Percentiles rank a stretch among this genome's conserved stretches.
Conservation (phyloP, 2,888 invertebrate species). For the Galerucella calmariensis region DNA sequence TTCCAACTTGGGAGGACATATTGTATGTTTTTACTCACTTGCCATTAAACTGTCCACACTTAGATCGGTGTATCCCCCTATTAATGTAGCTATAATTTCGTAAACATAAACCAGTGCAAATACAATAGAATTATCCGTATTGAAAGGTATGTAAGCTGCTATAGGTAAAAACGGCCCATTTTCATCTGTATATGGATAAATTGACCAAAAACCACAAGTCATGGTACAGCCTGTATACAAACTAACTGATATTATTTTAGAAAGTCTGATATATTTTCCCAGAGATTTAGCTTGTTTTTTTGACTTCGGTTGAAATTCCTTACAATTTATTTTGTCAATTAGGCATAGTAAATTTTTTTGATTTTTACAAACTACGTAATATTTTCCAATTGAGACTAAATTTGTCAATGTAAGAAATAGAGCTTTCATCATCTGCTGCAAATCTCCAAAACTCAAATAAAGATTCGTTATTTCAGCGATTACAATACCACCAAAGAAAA, state of each 20-base stretch:
- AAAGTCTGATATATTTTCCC: constrained; percentile 20
- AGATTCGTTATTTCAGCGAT: constrained; percentile 67
- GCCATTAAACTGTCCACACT: constrained; percentile 60
- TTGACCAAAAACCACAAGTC: constrained; percentile 57
- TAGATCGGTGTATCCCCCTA: constrained; percentile 67
- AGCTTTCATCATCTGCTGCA: constrained; percentile 53
- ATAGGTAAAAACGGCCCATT: constrained; percentile 50
- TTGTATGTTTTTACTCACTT: constrained; percentile 32
- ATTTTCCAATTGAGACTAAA: constrained; percentile 37
- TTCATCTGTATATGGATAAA: constrained; percentile 57
- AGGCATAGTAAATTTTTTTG: constrained; percentile 24
- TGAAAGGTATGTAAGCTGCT: constrained; percentile 66
- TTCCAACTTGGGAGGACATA: too few relatives aligned
- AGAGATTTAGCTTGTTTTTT: constrained; percentile 15
- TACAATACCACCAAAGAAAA: constrained; percentile 63
- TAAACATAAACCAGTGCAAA: constrained; percentile 66
- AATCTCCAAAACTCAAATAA: constrained; percentile 61
- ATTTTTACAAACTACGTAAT: constrained; percentile 32
- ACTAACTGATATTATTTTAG: constrained; percentile 29
- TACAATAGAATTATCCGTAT: constrained; percentile 62
- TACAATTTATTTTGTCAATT: constrained; percentile 27
- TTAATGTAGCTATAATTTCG: constrained; percentile 64
- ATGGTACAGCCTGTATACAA: constrained; percentile 32
- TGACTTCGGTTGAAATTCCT: constrained; percentile 33
- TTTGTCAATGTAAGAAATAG: constrained; percentile 57